Evolutionary conservation across 2,797 vertebrate species (phyloP), one percentile per base, ranked within the genome.

Genomic region (Hydrocynus forskahlii): DNA sequence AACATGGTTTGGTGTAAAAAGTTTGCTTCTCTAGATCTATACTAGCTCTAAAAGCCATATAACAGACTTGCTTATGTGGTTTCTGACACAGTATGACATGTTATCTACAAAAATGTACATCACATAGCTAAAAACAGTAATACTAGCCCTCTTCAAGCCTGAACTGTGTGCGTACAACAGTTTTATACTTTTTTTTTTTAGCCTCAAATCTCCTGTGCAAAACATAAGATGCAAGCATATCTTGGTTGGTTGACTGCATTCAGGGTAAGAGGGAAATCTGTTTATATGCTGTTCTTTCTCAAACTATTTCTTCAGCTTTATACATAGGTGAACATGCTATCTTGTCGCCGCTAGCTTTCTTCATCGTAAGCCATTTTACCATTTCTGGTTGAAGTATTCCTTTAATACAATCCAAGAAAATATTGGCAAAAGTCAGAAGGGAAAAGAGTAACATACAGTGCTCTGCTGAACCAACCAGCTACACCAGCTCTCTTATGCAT

Each of bases 401-500:
- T 67, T 40, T 43, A 4, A 8, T 38, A 67, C 19, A 16, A 63
- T 35, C 25, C 25, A 14, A 43, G 64, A 5, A 10, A 45, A 43
- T 19, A 5, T 43, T 19, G 38, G 7, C 7, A 23, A 19, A 60
- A 23, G 57, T 64, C 62, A 64, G 14, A 64, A 16, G 25, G 29
- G 62, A 38, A 43, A 64, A 38, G 62, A 35, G 0, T 38, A 43
- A 45, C 64, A 43, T 43, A 43, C 19, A 45, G 64, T n/a, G 19
- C 35, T n/a, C 17, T 67, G 6, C 35, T 43, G 23, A 75, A 63
- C 40, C 21, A 48, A 23, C 54, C 50, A 63, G 40, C n/a, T 48
- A 67, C 40, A 81, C 63, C 81, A 64, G 62, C 62, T 64, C 35
- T 38, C 29, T 17, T 29, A 82, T 78, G 75, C 52, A 74, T 5